A percentile compares a stretch with the other conserved stretches of the same genome.
phyloP scores from a whole-genome alignment of 2,797 vertebrate species.

The Fratercula arctica region DNA sequence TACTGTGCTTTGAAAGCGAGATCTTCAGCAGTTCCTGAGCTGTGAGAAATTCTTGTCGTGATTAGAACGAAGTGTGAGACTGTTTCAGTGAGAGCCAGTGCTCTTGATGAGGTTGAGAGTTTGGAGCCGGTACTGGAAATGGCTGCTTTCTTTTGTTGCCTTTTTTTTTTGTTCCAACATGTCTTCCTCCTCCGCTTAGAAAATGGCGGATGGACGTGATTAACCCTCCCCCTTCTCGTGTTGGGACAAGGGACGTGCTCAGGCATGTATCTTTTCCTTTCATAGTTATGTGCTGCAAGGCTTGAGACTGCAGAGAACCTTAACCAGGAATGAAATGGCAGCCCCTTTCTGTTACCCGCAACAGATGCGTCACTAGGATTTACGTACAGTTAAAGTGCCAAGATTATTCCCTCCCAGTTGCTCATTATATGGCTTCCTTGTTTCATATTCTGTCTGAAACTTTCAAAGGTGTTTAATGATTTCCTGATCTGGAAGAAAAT shows the following conservation, averaged over 20 bases:
- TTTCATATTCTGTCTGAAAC: not conserved
- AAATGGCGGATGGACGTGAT: slow-evolving; percentile 93
- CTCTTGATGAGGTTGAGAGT: not conserved
- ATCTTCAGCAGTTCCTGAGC: not conserved
- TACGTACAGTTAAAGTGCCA: not conserved
- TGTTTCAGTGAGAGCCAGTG: not conserved
- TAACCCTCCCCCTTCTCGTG: slow-evolving; percentile 73
- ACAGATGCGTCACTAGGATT: slow-evolving; percentile 55
- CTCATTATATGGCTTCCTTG: not conserved
- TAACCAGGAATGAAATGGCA: slow-evolving; percentile 41
- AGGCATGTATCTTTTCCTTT: slow-evolving; percentile 37
- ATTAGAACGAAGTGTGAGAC: not conserved
- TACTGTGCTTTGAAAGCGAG: not conserved
- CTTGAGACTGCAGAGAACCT: slow-evolving; percentile 28
- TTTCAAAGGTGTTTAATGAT: not conserved
- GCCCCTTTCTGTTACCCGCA: slow-evolving; percentile 53
- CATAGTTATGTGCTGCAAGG: slow-evolving; percentile 16
- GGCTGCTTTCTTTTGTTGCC: slow-evolving; percentile 98
- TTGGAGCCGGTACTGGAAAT: slow-evolving; percentile 83
- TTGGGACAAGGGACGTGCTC: slow-evolving; percentile 57
- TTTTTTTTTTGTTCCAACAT: slow-evolving; percentile 93
- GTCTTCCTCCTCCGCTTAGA: slow-evolving; percentile 91
- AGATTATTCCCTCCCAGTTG: not conserved
- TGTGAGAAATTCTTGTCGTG: not conserved
- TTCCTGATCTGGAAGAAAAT: not conserved